phyloP scores from a whole-genome alignment of 2,797 vertebrate species.

The Lepidocolaptes lacrymiger region DNA sequence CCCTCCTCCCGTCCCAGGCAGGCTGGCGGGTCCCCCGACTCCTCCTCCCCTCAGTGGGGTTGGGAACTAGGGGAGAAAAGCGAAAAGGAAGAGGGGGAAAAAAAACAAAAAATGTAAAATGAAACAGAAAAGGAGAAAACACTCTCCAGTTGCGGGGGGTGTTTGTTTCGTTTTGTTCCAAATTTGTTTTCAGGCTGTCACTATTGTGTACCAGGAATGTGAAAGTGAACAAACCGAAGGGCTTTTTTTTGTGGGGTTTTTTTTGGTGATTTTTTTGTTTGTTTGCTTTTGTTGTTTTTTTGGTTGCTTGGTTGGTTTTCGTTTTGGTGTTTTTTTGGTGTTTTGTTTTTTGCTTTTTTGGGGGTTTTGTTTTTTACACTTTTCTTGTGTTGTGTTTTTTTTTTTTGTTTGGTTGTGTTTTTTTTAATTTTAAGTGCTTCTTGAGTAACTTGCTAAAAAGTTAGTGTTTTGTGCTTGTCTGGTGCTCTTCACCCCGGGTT shows the following conservation, averaged over 20 bases:
- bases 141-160: not conserved
- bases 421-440: not conserved
- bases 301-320: too few relatives aligned
- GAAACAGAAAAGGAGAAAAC: not conserved
- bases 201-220: not conserved
- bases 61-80: rapidly evolving
- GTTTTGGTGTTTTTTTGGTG: too few relatives aligned
- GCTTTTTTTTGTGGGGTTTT: too few relatives aligned
- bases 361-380: too few relatives aligned
- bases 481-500: rapidly evolving
- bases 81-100: too few relatives aligned
- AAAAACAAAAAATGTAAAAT: not conserved
- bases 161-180: not conserved
- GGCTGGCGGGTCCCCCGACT: too few relatives aligned
- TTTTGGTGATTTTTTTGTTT: too few relatives aligned
- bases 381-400: too few relatives aligned
- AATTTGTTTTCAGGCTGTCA: not conserved
- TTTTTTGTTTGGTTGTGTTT: too few relatives aligned
- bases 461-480: rapidly evolving
- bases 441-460: not conserved
- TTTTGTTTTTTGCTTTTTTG: too few relatives aligned
- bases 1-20: too few relatives aligned
- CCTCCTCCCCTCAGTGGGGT: rapidly evolving
- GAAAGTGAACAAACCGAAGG: not conserved
- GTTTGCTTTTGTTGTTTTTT: too few relatives aligned